Evolutionary conservation across 2,888 invertebrate species (phyloP), one percentile per base, ranked within the genome.

Genomic region (Gasteruption jaculator): DNA sequence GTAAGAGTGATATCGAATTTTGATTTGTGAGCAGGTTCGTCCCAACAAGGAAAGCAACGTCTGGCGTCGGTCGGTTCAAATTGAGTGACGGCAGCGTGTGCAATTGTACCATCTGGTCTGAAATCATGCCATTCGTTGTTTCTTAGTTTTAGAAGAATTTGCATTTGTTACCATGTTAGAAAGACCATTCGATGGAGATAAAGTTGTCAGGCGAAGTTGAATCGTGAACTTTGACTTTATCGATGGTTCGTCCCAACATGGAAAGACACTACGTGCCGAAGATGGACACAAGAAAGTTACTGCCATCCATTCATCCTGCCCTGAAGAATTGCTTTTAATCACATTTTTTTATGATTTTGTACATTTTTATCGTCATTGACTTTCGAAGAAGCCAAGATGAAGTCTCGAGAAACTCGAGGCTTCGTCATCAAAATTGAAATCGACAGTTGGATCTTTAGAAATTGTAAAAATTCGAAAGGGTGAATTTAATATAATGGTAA

Each of bases 41-140:
- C 96, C 92, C 93, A 97, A 71, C 95, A 96, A 3, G 96, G 96
- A 64, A 97, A 96, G 64, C 93, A 91, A 54, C 89, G 78, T 41
- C 96, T 79, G 5, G 96, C 96, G 74, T 90, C 88, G 3, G 88
- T 90, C 0, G 91, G 79, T 68, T 91, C 89, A 68, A 94, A 95
- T 73, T 94, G 94, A 38, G 94, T 94, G 45, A 91, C 91, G 22
- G 90, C 92, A 20, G 86, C 87, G 65, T 83, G 86, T 38, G 85
- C 79, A 63, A 86, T 86, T 52, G 86, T 85, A 7, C 91, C 91
- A 36, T 76, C 71, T 16, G 82, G 74, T 42, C 81, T 81, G 50
- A 68, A 63, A 56, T 25, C 41, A 45, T 11, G 38, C 26, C 38
- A 42, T 36, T 40, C 26, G 32, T 41, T 26, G 27, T 4, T 15